A percentile compares a stretch with the other conserved stretches of the same genome.
Conservation (phyloP, 2,797 vertebrate genomes). For the Acanthis flammea region DNA sequence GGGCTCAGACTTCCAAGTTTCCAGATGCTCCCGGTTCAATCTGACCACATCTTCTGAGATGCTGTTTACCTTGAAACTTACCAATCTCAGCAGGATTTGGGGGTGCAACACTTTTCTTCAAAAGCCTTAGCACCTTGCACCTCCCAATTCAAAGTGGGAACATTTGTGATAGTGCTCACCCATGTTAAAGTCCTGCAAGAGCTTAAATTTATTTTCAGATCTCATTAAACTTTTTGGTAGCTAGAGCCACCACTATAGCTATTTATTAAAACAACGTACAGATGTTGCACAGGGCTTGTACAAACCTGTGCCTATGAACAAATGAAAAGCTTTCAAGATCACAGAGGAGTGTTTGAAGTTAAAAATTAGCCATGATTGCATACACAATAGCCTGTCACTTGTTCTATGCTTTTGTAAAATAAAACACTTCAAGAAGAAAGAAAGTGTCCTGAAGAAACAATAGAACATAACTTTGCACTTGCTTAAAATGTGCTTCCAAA, state of each 20-base stretch:
- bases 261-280: conserved; percentile 49
- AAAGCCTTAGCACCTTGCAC: neutral
- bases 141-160: neutral
- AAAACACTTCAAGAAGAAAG: conserved; percentile 65
- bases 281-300: conserved; percentile 69
- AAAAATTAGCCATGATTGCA: conserved; percentile 73
- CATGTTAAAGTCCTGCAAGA: neutral
- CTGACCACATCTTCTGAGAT: neutral
- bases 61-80: neutral
- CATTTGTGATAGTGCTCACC: neutral
- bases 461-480: conserved; percentile 43
- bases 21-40: neutral
- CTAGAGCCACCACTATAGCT: neutral
- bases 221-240: conserved; percentile 50
- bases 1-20: neutral
- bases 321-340: conserved; percentile 80
- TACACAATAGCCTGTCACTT: conserved; percentile 73
- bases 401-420: conserved; percentile 66
- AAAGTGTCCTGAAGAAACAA: conserved; percentile 39
- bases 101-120: neutral
- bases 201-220: neutral
- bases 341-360: conserved; percentile 75
- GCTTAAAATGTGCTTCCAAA: neutral
- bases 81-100: neutral
- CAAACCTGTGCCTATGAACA: conserved; percentile 74